Percentiles rank a stretch among this genome's conserved stretches.
Evolutionary conservation across 2,888 invertebrate species (phyloP).

Genomic region (Oscheius sp.): DNA sequence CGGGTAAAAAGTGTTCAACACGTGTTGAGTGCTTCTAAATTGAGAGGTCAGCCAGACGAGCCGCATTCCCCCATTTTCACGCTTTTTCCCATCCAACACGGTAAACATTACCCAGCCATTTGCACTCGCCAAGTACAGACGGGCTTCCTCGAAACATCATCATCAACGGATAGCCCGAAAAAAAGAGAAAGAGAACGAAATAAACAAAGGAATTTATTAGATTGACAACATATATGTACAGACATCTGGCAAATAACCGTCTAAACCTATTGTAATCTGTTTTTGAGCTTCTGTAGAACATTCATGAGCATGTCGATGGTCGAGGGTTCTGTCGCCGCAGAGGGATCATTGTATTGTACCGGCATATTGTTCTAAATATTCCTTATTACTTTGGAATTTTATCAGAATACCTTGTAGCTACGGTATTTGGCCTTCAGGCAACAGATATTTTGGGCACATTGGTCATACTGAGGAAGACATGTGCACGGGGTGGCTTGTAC

Average conservation of each 20-base stretch:
- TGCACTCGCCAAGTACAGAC: too few relatives aligned
- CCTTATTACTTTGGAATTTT: background rate
- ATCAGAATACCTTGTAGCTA: conserved; percentile 54
- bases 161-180: too few relatives aligned
- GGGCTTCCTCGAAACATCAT: too few relatives aligned
- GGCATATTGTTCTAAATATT: conserved; percentile 19
- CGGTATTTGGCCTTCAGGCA: conserved; percentile 59
- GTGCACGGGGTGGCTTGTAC: conserved; percentile 43
- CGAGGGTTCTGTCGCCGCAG: conserved; percentile 41
- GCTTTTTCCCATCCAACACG: background rate
- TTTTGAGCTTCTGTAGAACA: conserved; percentile 62
- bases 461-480: conserved; percentile 63
- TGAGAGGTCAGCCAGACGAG: conserved; percentile 1
- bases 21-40: conserved; percentile 28
- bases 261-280: conserved; percentile 41
- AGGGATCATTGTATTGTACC: conserved; percentile 4
- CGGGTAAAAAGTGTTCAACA: conserved; percentile 11
- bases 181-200: background rate
- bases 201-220: background rate
- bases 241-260: conserved; percentile 18
- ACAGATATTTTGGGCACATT: conserved; percentile 64
- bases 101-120: background rate
- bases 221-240: conserved; percentile 31
- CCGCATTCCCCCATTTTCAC: background rate
- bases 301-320: conserved; percentile 64